Evolutionary conservation across 2,797 vertebrate genomes (phyloP).

Genomic region (Valencia hispanica): DNA sequence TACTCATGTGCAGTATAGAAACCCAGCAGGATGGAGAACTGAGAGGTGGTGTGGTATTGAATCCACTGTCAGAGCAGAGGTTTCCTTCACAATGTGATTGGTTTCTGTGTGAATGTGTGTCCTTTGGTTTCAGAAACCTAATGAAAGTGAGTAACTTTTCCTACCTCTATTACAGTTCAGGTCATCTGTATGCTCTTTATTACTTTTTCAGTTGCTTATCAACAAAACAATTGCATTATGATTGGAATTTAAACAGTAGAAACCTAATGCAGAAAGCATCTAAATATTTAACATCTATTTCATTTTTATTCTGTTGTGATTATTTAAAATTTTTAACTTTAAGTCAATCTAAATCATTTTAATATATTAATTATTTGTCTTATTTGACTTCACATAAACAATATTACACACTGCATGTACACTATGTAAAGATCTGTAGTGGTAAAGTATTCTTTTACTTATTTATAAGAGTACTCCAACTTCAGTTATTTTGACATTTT

Average conservation of each 20-base stretch:
- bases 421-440: neutral
- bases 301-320: neutral
- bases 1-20: neutral
- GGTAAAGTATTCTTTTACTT: too few species aligned
- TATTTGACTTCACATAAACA: neutral
- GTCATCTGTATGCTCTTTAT: neutral
- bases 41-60: constrained; percentile 35
- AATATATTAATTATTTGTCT: neutral
- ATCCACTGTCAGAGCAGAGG: constrained; percentile 39
- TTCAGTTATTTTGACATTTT: too few species aligned
- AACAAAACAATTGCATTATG: neutral
- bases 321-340: neutral
- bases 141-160: neutral
- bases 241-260: neutral
- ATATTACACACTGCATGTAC: neutral
- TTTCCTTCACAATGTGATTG: constrained; percentile 36
- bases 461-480: too few species aligned
- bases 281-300: neutral
- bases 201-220: neutral
- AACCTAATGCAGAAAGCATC: neutral
- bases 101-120: constrained; percentile 7
- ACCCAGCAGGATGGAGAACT: constrained; percentile 32
- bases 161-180: neutral
- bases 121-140: neutral
- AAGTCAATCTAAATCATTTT: neutral